Evolutionary conservation across 2,797 vertebrate genomes (phyloP).

Genomic region (Pangasius krempfi): DNA sequence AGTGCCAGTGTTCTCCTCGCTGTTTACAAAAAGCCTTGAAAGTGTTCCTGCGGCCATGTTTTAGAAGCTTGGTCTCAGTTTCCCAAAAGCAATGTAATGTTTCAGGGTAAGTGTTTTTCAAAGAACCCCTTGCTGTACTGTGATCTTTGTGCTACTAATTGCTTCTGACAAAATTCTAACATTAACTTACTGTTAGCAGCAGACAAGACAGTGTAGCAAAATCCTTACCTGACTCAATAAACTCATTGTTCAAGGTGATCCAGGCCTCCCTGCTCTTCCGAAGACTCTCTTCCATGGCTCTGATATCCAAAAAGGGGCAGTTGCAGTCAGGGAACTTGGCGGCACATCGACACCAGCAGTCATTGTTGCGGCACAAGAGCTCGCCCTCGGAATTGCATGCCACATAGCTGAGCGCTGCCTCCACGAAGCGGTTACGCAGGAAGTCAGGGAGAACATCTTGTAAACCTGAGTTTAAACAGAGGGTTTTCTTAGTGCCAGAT

Average conservation of each 20-base stretch:
- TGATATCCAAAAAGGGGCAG: constrained; percentile 91
- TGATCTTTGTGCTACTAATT: background rate
- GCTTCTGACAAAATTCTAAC: background rate
- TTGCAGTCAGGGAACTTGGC: constrained; percentile 89
- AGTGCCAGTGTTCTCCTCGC: constrained; percentile 12
- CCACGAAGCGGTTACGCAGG: constrained; percentile 89
- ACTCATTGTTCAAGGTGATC: constrained; percentile 84
- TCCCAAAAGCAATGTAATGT: constrained; percentile 16
- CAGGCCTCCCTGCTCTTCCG: constrained; percentile 84
- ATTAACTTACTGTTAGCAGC: background rate
- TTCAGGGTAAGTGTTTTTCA: background rate
- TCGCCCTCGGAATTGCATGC: constrained; percentile 93
- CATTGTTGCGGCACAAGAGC: constrained; percentile 87
- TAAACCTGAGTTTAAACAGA: constrained; percentile 75
- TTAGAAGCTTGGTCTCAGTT: background rate
- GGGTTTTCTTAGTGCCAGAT: constrained; percentile 13
- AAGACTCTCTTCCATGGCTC: constrained; percentile 90
- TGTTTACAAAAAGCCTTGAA: constrained; percentile 24
- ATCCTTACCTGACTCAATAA: constrained; percentile 89
- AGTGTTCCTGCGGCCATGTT: constrained; percentile 11
- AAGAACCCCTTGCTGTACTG: background rate
- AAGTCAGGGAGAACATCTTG: constrained; percentile 92
- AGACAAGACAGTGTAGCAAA: background rate
- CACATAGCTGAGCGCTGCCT: constrained; percentile 94
- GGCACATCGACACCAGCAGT: constrained; percentile 93